Percentiles rank a stretch among this genome's conserved stretches.
Conservation (phyloP, 2,797 vertebrate genomes). For the Aerospiza tachiro region DNA sequence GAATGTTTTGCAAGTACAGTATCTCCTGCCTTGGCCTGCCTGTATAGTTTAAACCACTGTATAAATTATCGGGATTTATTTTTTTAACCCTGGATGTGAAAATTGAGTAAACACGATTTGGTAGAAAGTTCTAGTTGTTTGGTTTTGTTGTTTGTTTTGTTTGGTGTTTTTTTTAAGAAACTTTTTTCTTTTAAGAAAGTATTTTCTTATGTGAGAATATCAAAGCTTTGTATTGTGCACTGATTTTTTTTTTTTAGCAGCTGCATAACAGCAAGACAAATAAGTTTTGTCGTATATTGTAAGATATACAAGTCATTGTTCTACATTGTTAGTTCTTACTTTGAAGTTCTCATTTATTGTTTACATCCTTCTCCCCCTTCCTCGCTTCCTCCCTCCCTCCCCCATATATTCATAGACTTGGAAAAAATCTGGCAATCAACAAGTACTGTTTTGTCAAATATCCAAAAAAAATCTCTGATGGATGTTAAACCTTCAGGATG, state of each 20-base stretch:
- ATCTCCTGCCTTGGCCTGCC: neutral
- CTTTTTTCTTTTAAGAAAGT: neutral
- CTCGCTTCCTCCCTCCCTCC: constrained; percentile 26
- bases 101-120: neutral
- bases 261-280: constrained; percentile 35
- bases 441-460: constrained; percentile 22
- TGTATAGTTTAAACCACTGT: neutral
- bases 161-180: neutral
- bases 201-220: neutral
- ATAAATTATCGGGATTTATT: constrained; percentile 20
- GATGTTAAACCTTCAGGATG: neutral
- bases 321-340: constrained; percentile 27
- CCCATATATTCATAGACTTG: constrained; percentile 4
- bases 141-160: neutral
- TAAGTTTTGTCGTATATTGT: constrained; percentile 20
- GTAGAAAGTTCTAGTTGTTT: constrained; percentile 26
- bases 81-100: neutral
- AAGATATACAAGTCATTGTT: constrained; percentile 48
- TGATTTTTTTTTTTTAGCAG: constrained; percentile 18
- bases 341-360: constrained; percentile 59
- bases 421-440: constrained; percentile 33
- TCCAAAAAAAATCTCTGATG: neutral
- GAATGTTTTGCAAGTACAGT: neutral
- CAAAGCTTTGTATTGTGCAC: constrained; percentile 30
- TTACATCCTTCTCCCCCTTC: constrained; percentile 67